These are phyloP conservation scores for Uloborus diversus DNA, from an alignment of 1,140 invertebrate species.

Conservation along the genomic window DNA sequence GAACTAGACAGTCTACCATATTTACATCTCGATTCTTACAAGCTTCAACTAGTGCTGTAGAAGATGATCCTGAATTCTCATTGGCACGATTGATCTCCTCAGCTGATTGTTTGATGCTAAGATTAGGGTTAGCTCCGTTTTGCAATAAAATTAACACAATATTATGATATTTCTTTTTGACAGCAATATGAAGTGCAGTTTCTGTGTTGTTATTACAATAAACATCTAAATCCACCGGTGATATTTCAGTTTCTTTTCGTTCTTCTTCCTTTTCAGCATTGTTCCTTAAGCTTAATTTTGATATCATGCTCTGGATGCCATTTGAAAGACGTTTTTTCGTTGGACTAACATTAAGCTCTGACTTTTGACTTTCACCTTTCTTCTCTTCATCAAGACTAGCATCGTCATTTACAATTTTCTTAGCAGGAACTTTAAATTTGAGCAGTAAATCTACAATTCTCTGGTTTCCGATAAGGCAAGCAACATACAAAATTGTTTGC, in stretches of 20 bases:
- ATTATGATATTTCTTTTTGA: conserved; percentile 78
- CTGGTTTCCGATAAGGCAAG: conserved; percentile 83
- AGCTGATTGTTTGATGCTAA: conserved; percentile 45
- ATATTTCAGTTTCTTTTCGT: conserved; percentile 67
- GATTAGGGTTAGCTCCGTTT: conserved; percentile 72
- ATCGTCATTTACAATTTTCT: conserved; percentile 39
- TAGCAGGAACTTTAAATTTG: conserved; percentile 76
- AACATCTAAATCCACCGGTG: conserved; percentile 77
- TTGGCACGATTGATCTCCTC: conserved; percentile 47
- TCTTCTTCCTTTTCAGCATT: conserved; percentile 56
- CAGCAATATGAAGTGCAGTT: conserved; percentile 81
- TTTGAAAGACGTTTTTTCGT: conserved; percentile 76
- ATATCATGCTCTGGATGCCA: conserved; percentile 87
- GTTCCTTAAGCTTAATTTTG: conserved; percentile 74
- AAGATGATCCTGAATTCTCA: conserved; percentile 62
- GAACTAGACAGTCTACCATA: conserved; percentile 79
- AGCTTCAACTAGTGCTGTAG: conserved; percentile 77
- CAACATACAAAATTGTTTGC: conserved; percentile 88
- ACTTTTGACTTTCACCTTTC: conserved; percentile 15
- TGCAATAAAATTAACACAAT: conserved; percentile 78
- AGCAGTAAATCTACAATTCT: conserved; percentile 82
- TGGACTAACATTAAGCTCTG: conserved; percentile 33
- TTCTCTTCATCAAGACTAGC: conserved; percentile 8
- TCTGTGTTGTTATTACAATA: conserved; percentile 79
- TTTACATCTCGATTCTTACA: conserved; percentile 74